Conservation (phyloP, 2,888 invertebrate species). For the Aleiodes testaceus region DNA sequence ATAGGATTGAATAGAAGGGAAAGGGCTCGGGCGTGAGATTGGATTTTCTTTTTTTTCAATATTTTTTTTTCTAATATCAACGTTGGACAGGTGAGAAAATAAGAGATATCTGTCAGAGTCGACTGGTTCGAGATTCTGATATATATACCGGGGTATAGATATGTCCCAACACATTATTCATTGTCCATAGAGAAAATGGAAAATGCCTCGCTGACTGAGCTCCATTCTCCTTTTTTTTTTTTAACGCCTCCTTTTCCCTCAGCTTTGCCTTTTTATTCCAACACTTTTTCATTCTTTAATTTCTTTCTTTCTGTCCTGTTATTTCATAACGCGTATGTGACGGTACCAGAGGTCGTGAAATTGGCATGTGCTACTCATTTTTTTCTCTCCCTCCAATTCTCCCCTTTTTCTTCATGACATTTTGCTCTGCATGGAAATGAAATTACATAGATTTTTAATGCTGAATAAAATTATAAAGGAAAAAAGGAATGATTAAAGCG, state of each 20-base stretch:
- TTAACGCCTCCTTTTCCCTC: constrained; percentile 4
- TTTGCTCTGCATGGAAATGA: not conserved
- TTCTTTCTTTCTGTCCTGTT: constrained; percentile 32
- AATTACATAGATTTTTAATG: too few relatives aligned
- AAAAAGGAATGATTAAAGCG: too few relatives aligned
- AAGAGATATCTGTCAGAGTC: constrained; percentile 23
- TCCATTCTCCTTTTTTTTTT: constrained; percentile 28
- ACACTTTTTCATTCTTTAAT: constrained; percentile 26
- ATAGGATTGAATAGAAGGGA: too few relatives aligned
- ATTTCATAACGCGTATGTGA: constrained; percentile 25
- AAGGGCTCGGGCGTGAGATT: too few relatives aligned
- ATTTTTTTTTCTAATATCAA: constrained; percentile 8
- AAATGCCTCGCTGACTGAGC: constrained; percentile 31
- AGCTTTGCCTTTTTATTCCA: too few relatives aligned
- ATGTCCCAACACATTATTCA: constrained; percentile 40
- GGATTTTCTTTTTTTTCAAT: too few relatives aligned
- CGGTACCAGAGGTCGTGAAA: constrained; percentile 21
- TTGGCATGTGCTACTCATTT: constrained; percentile 19
- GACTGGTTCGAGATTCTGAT: constrained; percentile 17
- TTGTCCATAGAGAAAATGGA: constrained; percentile 46
- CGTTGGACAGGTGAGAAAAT: constrained; percentile 21
- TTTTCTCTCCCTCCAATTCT: not conserved
- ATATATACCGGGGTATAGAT: constrained; percentile 8
- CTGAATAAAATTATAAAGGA: too few relatives aligned
- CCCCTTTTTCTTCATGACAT: constrained; percentile 2